These are phyloP conservation scores for Ruditapes philippinarum DNA, from an alignment of 1,140 invertebrate genomes.

Conservation along the genomic window DNA sequence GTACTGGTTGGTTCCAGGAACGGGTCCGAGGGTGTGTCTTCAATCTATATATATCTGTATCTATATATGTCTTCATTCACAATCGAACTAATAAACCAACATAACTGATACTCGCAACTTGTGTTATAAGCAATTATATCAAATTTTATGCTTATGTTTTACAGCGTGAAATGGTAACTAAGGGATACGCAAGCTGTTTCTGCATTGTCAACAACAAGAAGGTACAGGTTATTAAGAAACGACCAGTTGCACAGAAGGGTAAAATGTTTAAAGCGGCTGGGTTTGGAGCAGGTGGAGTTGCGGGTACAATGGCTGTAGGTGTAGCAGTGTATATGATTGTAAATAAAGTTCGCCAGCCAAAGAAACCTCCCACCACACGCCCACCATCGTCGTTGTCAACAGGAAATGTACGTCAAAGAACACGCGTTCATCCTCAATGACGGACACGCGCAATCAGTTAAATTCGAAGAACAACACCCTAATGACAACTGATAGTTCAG, in stretches of 20 bases:
- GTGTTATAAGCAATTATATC: no score
- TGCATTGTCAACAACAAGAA: conserved; percentile 28
- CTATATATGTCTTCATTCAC: no score
- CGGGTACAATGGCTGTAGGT: conserved; percentile 20
- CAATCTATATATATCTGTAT: no score
- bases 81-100: no score
- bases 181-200: conserved; percentile 21
- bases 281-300: conserved; percentile 35
- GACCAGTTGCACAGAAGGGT: background rate
- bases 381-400: background rate
- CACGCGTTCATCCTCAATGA: background rate
- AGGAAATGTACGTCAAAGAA: background rate
- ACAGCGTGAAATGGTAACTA: conserved; percentile 27
- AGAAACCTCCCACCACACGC: conserved; percentile 1
- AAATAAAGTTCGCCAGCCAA: background rate
- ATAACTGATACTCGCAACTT: no score
- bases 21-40: no score
- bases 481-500: no score
- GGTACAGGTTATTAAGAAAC: conserved; percentile 26
- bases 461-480: no score
- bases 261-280: conserved; percentile 13
- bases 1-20: no score
- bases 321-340: background rate
- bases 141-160: no score
- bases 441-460: background rate